A percentile compares a stretch with the other conserved stretches of the same genome.
Evolutionary conservation across 37 sponge, comb jelly and placozoan species (phyloP).

Genomic region (Hormiphora californensis): DNA sequence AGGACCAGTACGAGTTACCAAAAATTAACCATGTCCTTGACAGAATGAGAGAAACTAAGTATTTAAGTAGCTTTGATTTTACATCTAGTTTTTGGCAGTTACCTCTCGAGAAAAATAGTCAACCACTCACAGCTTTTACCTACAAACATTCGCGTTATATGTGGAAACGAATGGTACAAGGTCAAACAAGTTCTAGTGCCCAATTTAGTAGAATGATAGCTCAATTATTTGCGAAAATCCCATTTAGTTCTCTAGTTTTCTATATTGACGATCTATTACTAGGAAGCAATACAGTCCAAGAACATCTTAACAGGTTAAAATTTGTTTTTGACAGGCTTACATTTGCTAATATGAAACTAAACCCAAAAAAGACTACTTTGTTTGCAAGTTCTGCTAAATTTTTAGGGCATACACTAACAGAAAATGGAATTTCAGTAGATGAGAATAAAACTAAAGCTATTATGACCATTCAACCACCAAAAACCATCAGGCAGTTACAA

Average conservation of each 20-base stretch:
- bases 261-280: neutral
- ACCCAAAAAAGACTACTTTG: neutral
- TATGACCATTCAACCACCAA: neutral
- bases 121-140: neutral
- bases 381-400: neutral
- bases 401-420: neutral
- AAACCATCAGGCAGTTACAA: neutral
- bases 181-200: neutral
- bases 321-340: neutral
- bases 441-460: neutral
- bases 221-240: neutral
- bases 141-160: neutral
- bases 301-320: neutral
- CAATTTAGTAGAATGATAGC: neutral
- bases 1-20: conserved; percentile 41
- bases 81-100: neutral
- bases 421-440: neutral
- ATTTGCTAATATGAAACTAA: neutral
- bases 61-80: neutral
- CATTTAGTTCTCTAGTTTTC: neutral
- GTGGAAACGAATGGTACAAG: neutral
- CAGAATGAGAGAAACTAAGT: conserved; percentile 5
- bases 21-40: conserved; percentile 29
- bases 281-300: neutral
- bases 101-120: neutral